Conservation (phyloP, 64 coral and sea anemone genomes). For the Pocillopora damicornis region DNA sequence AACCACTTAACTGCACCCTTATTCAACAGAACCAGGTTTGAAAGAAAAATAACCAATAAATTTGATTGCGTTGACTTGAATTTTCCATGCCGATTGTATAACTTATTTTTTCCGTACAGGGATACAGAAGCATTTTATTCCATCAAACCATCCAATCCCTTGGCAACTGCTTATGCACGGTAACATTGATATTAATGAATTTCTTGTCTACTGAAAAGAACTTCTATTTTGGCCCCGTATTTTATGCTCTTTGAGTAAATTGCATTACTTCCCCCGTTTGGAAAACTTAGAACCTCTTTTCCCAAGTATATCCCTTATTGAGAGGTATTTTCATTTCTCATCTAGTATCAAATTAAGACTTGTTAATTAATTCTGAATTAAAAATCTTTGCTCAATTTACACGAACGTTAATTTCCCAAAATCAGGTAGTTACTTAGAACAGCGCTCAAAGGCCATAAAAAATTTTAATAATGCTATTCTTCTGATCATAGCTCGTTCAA, state of each 20-base stretch:
- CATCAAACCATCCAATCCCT: constrained; percentile 31
- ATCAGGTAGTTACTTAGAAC: too few relatives aligned
- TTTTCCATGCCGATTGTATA: neutral
- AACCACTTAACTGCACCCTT: too few relatives aligned
- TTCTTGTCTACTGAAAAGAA: neutral
- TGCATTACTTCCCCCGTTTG: neutral
- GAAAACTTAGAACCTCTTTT: too few relatives aligned
- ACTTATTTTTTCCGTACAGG: neutral
- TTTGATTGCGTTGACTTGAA: neutral
- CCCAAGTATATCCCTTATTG: too few relatives aligned
- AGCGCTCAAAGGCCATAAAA: neutral
- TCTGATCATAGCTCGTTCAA: neutral
- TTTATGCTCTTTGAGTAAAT: neutral
- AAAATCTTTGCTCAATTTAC: too few relatives aligned
- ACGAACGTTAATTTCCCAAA: too few relatives aligned
- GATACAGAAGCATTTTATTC: constrained; percentile 36
- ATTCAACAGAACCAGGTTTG: neutral
- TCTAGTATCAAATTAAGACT: too few relatives aligned
- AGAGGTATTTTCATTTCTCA: too few relatives aligned
- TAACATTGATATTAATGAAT: neutral
- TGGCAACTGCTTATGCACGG: constrained; percentile 35
- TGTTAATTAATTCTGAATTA: too few relatives aligned
- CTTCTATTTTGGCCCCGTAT: neutral
- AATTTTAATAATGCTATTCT: neutral
- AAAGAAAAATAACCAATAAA: neutral